Percentiles rank a stretch among this genome's conserved stretches.
Conservation (phyloP, 2,888 invertebrate species). For the Teinopalpus imperialis region DNA sequence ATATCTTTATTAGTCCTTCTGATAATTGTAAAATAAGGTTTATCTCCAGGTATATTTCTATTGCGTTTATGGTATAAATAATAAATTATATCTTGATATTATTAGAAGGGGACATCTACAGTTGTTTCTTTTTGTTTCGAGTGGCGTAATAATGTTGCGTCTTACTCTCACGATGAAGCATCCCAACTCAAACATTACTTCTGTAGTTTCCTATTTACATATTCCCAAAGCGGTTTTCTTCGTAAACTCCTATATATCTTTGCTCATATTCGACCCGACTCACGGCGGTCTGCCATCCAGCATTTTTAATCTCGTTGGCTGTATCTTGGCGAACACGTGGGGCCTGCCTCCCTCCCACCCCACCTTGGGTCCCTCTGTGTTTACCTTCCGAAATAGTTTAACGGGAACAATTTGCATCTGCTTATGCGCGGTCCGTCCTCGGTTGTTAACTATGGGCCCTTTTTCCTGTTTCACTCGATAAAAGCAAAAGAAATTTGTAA, state of each 20-base stretch:
- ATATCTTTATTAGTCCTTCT: too few species aligned
- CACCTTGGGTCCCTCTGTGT: slow-evolving; percentile 52
- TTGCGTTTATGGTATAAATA: too few species aligned
- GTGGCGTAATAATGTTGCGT: slow-evolving; percentile 57
- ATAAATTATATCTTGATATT: too few species aligned
- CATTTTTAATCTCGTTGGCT: slow-evolving; percentile 79
- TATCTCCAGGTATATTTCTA: too few species aligned
- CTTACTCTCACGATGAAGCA: slow-evolving; percentile 53
- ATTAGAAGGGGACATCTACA: too few species aligned
- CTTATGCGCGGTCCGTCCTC: slow-evolving; percentile 76
- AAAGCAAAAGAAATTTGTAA: slow-evolving; percentile 36
- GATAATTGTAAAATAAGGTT: too few species aligned
- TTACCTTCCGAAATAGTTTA: slow-evolving; percentile 82
- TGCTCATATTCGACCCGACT: slow-evolving; percentile 58
- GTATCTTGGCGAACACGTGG: slow-evolving; percentile 73
- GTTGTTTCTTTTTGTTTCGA: slow-evolving; percentile 39
- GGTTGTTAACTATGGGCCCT: slow-evolving; percentile 71
- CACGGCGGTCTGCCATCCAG: slow-evolving; percentile 72
- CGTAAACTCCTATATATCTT: slow-evolving; percentile 76
- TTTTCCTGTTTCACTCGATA: slow-evolving; percentile 46
- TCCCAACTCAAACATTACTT: slow-evolving; percentile 77
- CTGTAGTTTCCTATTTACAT: slow-evolving; percentile 78
- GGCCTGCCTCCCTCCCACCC: slow-evolving; percentile 45
- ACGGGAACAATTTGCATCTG: slow-evolving; percentile 81
- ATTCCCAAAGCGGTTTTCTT: slow-evolving; percentile 77